Evolutionary conservation across 2,888 invertebrate species (phyloP), one percentile per base, ranked within the genome.

Genomic region (Chalcosyrphus nemorum): DNA sequence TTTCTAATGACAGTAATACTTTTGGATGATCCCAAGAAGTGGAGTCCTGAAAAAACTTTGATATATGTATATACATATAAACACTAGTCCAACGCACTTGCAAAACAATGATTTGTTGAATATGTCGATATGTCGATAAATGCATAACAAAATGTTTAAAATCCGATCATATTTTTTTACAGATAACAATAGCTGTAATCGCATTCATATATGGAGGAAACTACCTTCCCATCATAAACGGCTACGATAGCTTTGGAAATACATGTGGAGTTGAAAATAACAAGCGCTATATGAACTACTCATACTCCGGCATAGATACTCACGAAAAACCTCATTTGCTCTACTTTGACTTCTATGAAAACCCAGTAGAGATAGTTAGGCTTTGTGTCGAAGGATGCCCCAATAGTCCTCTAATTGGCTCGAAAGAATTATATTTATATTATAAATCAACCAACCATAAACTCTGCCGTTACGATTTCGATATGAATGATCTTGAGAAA

Each of bases 211-310:
- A 96, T 90, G 97, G n/a, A n/a, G n/a, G 97, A 17, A 96, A 96
- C 91, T 97, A 97, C 0, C 91, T 95, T 88, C 93, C 97, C 86
- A 93, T 97, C 35, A 95, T 97, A 82, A 97, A 97, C 93, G 98
- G 98, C 13, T 97, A 96, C 91, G 98, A 98, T 91, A 97, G 97
- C 71, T 98, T 97, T 92, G 98, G 98, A 7, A 98, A 98, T 90
- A 97, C 97, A 43, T 98, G 98, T 91, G 98, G 98, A 11, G 95
- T 95, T 17, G 94, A 94, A 87, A 92, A 92, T 85, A 98, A 98
- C 91, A 94, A 94, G 87, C 94, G 94, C 86, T 94, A 96, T 81
- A 94, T 94, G 6, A 94, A 94, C 86, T 93, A 95, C 89, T 94
- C 95, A 4, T 90, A 95, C 54, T 96, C 97, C 24, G 98, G 98